phyloP scores from a whole-genome alignment of 2,113 vertebrate species.

The Pituophis catenifer region DNA sequence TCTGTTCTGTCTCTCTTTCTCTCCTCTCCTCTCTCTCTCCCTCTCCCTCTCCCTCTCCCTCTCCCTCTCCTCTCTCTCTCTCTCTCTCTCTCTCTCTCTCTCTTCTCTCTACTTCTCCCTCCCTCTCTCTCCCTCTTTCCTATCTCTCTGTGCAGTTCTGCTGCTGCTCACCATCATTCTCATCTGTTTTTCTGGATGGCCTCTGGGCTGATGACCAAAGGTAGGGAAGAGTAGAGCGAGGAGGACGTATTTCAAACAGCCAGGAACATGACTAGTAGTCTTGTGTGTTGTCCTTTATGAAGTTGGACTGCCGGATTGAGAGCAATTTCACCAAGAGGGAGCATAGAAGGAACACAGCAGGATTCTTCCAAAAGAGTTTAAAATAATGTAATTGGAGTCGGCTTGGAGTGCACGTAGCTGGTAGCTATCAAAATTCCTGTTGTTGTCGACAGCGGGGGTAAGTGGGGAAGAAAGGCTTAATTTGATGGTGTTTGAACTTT shows the following conservation, averaged over 20 bases:
- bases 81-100: too few relatives aligned
- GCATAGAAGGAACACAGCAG: not conserved
- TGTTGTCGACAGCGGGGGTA: not conserved
- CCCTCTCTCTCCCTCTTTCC: too few relatives aligned
- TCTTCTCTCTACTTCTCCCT: too few relatives aligned
- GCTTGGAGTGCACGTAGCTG: not conserved
- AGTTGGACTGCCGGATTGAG: not conserved
- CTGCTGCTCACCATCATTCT: not conserved
- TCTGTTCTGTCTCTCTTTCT: too few relatives aligned
- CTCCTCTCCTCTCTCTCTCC: too few relatives aligned
- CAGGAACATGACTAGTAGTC: not conserved
- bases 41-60: too few relatives aligned
- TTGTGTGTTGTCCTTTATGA: not conserved
- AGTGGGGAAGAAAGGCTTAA: not conserved
- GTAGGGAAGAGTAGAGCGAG: not conserved
- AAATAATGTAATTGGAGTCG: not conserved
- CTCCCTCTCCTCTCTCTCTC: too few relatives aligned
- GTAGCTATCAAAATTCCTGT: not conserved
- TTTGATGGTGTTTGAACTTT: not conserved
- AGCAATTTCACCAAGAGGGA: not conserved
- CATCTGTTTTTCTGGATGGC: not conserved
- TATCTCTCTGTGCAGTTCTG: not conserved
- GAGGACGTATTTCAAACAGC: not conserved
- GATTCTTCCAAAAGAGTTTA: not conserved
- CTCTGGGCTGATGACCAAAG: not conserved